Percentiles rank a stretch among this genome's conserved stretches.
These are phyloP conservation scores for Conomelus anceps DNA, from an alignment of 2,888 invertebrate genomes.

Conservation along the genomic window DNA sequence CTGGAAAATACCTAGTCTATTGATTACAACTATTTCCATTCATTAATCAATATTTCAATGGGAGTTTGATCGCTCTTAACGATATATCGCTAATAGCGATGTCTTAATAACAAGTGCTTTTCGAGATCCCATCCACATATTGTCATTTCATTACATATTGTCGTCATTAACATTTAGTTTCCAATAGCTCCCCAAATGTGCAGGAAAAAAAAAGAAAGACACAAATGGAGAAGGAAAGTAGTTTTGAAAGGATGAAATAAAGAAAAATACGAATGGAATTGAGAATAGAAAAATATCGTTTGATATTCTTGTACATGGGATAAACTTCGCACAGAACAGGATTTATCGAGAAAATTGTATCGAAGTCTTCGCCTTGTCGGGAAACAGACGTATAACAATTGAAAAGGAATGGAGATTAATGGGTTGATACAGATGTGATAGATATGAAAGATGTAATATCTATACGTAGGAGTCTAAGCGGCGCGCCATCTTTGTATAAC, in stretches of 20 bases:
- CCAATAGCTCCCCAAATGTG: too few relatives aligned
- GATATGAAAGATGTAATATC: background rate
- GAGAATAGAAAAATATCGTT: background rate
- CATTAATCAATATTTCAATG: too few relatives aligned
- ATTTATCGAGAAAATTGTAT: background rate
- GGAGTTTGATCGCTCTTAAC: too few relatives aligned
- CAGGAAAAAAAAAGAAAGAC: background rate
- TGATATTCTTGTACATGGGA: background rate
- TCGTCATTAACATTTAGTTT: too few relatives aligned
- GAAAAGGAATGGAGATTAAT: background rate
- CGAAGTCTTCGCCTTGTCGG: background rate
- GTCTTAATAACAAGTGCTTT: too few relatives aligned
- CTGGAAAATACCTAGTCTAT: too few relatives aligned
- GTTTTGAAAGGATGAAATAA: background rate
- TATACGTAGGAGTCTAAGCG: background rate
- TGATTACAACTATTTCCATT: too few relatives aligned
- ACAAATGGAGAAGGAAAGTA: background rate
- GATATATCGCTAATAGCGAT: too few relatives aligned
- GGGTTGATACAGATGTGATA: background rate
- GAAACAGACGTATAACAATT: background rate
- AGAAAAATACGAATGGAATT: background rate
- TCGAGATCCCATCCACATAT: too few relatives aligned
- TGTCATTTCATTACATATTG: too few relatives aligned
- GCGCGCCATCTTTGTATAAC: background rate
- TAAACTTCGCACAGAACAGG: background rate